Percentiles rank a stretch among this genome's conserved stretches.
phyloP scores from a whole-genome alignment of 1,140 invertebrate species.

The Heliconius melpomene region DNA sequence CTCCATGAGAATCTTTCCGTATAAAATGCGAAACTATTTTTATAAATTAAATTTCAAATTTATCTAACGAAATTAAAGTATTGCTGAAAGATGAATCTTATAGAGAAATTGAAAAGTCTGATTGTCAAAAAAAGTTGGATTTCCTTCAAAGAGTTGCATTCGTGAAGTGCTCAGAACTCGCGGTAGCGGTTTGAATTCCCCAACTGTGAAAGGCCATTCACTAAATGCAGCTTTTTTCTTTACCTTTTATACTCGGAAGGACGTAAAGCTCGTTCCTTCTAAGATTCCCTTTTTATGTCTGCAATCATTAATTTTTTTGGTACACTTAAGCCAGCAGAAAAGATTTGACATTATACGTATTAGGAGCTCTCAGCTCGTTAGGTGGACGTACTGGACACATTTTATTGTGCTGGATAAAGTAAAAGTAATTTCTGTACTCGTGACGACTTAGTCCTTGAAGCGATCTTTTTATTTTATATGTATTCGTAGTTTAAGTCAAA shows the following conservation, averaged over 20 bases:
- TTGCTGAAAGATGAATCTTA: constrained; percentile 31
- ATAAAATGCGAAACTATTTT: constrained; percentile 1
- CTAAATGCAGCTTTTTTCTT: constrained; percentile 75
- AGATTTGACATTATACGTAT: constrained; percentile 24
- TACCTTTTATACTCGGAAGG: constrained; percentile 73
- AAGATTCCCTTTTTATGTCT: constrained; percentile 65
- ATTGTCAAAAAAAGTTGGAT: constrained; percentile 75
- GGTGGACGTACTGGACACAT: constrained; percentile 13
- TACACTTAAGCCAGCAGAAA: constrained; percentile 36
- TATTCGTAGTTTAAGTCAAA: neutral
- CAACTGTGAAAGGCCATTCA: constrained; percentile 75
- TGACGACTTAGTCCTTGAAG: neutral
- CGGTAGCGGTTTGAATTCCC: constrained; percentile 70
- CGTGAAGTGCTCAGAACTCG: constrained; percentile 70
- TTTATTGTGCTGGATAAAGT: neutral
- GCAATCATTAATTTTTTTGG: constrained; percentile 74
- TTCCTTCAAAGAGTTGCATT: constrained; percentile 73
- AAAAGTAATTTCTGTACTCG: neutral
- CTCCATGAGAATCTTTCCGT: neutral
- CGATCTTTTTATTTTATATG: neutral
- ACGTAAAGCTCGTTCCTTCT: constrained; percentile 70
- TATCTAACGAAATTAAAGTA: constrained; percentile 42
- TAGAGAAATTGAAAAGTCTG: constrained; percentile 50
- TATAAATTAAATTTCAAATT: constrained; percentile 31
- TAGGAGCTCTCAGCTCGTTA: constrained; percentile 12